Evolutionary conservation across 2,113 vertebrate genomes (phyloP), one percentile per base, ranked within the genome.

Genomic region (Abramis brama): DNA sequence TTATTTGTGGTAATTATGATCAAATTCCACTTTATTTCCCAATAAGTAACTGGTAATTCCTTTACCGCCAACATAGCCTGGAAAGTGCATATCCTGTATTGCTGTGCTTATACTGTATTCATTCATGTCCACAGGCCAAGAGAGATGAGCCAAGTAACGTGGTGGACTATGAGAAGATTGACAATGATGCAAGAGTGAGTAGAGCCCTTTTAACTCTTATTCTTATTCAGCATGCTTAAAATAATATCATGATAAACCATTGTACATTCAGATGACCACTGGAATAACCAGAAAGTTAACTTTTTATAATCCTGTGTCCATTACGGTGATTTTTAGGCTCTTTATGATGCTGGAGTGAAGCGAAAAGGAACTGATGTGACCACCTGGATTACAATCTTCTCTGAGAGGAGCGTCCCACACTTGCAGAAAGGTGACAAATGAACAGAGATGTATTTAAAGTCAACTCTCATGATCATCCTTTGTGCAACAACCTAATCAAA

Each of bases 381-480:
- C 10, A 97, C 96, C 70, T 99, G 98, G 97, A 98, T 99, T 92
- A 95, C 95, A 87, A 97, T 99, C 75, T 97, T 99, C 97, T 96
- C 96, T 0, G 96, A 97, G 93, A 96, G 96, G 87, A 98, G 96
- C 1, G 91, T 96, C 12, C 94, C 95, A 2, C 97, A 99, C 89
- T 94, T 99, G 83, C 96, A 97, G 89, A 99, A 96, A 97, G 98
- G 98, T 97, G 55, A 66, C 6, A 73, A 4, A 19, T 36, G 25
- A 30, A 82, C 6, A 33, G n/a, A 87, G 2, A 7, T 74, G 50
- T 7, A 21, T n/a, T 33, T 25, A 7, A 81, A 75, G 25, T 30
- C 75, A 55, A 27, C 13, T 47, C 2, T 25, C 39, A 52, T 52
- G n/a, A 71, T 36, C 12, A 27, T 68, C 33, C 6, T 57, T 27